Base-by-base conservation (phyloP, 2,888 invertebrate genomes). In the Tenodera sinensis region DNA sequence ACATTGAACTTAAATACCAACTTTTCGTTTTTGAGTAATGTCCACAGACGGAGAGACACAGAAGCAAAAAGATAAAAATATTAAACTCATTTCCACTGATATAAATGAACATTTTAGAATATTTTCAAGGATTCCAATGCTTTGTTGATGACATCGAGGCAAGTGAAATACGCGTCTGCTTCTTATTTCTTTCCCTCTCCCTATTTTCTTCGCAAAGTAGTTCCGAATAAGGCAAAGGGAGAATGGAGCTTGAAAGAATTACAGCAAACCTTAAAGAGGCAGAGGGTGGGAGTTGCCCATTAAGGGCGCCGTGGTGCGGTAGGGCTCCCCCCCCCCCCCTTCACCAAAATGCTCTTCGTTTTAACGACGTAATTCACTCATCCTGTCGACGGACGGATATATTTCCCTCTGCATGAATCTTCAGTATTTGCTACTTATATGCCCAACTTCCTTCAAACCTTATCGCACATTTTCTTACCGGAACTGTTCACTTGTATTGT, bases 311-410 rank as follows among this genome's bases (percentile, higher is more conserved):
- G 54, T 71, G 54, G 54, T 71, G 54, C 54, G 54, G 54, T 54
- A 54, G 54, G 3, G 54, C 54, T 54, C 20, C n/a, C n/a, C n/a
- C 20, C 20, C 54, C 54, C 20, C 20, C 28, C 85, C 47, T 1
- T n/a, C 85, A 85, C 84, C 54, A 54, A 85, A 54, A 85, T 54
- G 71, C 83, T 34, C 83, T 87, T 87, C 87, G 42, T 87, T 87
- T 87, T 87, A 87, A 87, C 87, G 87, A 87, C 42, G 87, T 34
- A 82, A 87, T 87, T 87, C 83, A 34, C 34, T 87, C 87, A 87
- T 87, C 83, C 83, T 83, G 87, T 87, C 87, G 82, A 34, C 83
- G 83, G 82, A 34, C 83, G 83, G 54, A 87, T 82, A 83, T 83
- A 9, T 30, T 83, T 87, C 86, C 20, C n/a, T 28, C 87, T 87